Percentiles rank a stretch among this genome's conserved stretches.
These are phyloP conservation scores for Bemisia tabaci DNA, from an alignment of 1,140 invertebrate genomes.

Conservation along the genomic window DNA sequence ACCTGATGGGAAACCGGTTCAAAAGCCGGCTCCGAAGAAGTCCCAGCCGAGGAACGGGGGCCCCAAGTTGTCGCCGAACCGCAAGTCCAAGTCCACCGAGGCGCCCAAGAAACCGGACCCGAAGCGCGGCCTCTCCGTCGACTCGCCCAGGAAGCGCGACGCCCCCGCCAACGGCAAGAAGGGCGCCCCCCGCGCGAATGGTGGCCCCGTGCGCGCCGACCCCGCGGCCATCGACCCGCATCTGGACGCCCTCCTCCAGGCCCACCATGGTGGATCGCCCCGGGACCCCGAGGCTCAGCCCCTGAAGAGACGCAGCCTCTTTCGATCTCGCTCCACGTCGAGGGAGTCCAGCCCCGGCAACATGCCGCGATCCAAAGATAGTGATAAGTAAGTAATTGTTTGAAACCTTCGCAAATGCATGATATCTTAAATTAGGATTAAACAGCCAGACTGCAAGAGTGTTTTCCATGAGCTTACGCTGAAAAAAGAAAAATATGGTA, in stretches of 20 bases:
- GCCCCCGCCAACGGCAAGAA: too few species aligned
- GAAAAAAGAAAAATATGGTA: too few species aligned
- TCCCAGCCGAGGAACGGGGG: not conserved
- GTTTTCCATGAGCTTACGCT: too few species aligned
- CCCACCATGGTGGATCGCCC: not conserved
- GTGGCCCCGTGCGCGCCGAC: too few species aligned
- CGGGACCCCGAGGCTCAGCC: not conserved
- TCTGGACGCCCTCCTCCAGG: not conserved
- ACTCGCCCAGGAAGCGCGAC: too few species aligned
- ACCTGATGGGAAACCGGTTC: not conserved
- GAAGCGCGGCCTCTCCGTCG: not conserved
- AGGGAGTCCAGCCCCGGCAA: not conserved
- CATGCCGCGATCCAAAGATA: not conserved
- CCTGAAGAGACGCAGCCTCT: not conserved
- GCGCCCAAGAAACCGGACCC: not conserved
- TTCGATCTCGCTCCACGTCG: not conserved
- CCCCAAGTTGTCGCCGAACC: not conserved
- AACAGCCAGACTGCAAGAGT: too few species aligned
- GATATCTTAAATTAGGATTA: too few species aligned
- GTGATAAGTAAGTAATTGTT: not conserved
- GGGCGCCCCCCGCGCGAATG: too few species aligned
- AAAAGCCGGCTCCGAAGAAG: not conserved
- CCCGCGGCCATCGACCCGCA: not conserved
- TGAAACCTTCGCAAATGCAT: too few species aligned
- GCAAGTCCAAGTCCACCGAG: not conserved